Base-by-base conservation (phyloP, 2,113 vertebrate species). In the Vimba vimba region DNA sequence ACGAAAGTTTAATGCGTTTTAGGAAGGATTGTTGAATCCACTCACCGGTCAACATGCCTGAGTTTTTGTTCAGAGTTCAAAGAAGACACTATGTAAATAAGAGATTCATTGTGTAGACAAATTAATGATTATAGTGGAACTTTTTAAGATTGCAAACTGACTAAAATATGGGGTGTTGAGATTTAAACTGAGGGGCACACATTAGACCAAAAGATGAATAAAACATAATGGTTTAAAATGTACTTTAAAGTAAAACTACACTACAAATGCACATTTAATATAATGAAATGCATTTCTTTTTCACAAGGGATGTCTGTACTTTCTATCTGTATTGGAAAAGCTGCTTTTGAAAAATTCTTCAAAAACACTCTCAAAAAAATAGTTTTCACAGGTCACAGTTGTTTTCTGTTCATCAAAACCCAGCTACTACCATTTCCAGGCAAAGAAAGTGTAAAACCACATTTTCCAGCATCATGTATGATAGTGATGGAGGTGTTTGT, bases 401-500 rank as follows among this genome's bases (percentile, higher is more conserved):
- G 69, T 73, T 73, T 71, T 73, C 36, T 73, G 36, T 73, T 73
- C 36, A 73, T 73, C 69, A 43, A 73, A 71, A 47, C 27, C 3
- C 73, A 75, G 73, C 73, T 4, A 47, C 39, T 27, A 75, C 2
- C 73, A 75, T 75, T 75, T 75, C 11, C 73, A 50, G 73, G 13
- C 69, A 73, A 43, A 73, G 21, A 43, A 73, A 73, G 36, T 73
- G 69, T 21, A 73, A 71, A 71, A 71, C 4, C 33, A 4, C 9
- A 43, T 43, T 71, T 43, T 43, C 33, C 19, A 71, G 68, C 68
- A 43, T 43, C 68, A 71, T 73, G 21, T 43, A 23, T 43, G 69
- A 73, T 43, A 73, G 21, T 23, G 68, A 73, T 43, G 69, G 36
- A 43, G 36, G 69, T 43, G 69, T 73, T 73, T 11, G 68, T 71